Base-by-base conservation (phyloP, 2,888 invertebrate genomes). In the Camptogramma bilineatum region DNA sequence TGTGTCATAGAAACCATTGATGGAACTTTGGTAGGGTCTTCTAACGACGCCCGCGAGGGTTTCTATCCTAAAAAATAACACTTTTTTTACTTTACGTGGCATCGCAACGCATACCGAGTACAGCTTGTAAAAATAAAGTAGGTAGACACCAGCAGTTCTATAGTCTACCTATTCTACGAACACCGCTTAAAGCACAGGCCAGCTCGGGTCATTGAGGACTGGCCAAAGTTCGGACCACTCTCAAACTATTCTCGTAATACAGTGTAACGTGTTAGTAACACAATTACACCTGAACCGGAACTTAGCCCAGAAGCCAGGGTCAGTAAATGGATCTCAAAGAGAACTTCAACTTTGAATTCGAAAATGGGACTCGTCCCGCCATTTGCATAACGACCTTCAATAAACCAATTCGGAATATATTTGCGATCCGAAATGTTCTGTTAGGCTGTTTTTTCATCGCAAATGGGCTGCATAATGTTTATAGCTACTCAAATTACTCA, bases 211-310 rank as follows among this genome's bases (percentile, higher is more conserved):
- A 59, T 59, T 21, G 51, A 47, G 58, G 31, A 66, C 61, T 54
- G 62, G 47, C 53, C 28, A 57, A 66, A 58, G 46, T 54, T 47
- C 60, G 55, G 55, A 66, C 58, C 64, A 64, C 64, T 64, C 58
- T 56, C 64, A 48, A 72, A 68, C 71, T 69, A 69, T 69, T 66
- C 65, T 63, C 24, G 59, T 19, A 48, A 56, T 48, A 48, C 18
- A 52, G 63, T 65, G 66, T 68, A 68, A 70, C 69, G 70, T 64
- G 69, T 66, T 64, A 64, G 62, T 73, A 68, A 65, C 69, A 71
- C 65, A 69, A 71, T 73, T 68, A 71, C 61, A 66, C 66, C 62
- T 62, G 63, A 58, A 55, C 66, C 52, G 57, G 47, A 58, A 62
- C 47, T 52, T 16, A 66, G 66, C 42, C 21, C 39, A 39, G 57